phyloP scores from a whole-genome alignment of 2,797 vertebrate genomes.

The Phoxinus dragarum region DNA sequence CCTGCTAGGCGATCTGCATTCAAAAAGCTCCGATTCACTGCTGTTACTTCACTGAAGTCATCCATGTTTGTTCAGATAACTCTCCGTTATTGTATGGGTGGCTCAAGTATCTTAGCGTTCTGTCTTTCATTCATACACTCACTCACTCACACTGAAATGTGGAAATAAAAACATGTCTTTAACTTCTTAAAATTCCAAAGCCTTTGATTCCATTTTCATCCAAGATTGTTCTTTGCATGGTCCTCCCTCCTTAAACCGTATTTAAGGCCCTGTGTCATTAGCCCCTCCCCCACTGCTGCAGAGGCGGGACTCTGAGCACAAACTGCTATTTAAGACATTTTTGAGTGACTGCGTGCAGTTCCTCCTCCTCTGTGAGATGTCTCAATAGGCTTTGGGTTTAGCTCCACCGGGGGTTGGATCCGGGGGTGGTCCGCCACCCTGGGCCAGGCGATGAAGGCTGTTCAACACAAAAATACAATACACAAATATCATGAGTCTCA shows the following conservation, averaged over 20 bases:
- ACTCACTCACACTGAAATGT: slow-evolving; percentile 17
- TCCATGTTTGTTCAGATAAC: slow-evolving; percentile 50
- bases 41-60: slow-evolving; percentile 51
- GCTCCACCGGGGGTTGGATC: slow-evolving; percentile 78
- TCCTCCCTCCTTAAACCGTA: slow-evolving; percentile 56
- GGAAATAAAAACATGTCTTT: slow-evolving; percentile 27
- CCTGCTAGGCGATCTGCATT: slow-evolving; percentile 35
- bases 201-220: slow-evolving; percentile 18
- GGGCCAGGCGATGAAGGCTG: slow-evolving; percentile 77
- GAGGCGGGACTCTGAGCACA: slow-evolving; percentile 66
- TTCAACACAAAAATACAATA: slow-evolving; percentile 29
- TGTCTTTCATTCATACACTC: slow-evolving; percentile 12
- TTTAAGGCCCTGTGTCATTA: slow-evolving; percentile 59
- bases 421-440: slow-evolving; percentile 74
- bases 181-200: slow-evolving; percentile 25
- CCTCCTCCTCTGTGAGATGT: slow-evolving; percentile 52
- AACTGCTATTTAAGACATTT: slow-evolving; percentile 78
- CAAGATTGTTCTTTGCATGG: slow-evolving; percentile 51
- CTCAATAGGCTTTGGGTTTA: slow-evolving; percentile 79
- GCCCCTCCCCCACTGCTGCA: slow-evolving; percentile 50
- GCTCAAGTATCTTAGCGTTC: slow-evolving; percentile 14
- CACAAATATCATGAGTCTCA: background rate
- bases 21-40: slow-evolving; percentile 47
- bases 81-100: slow-evolving; percentile 44
- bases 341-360: slow-evolving; percentile 77